Conservation (phyloP, 2,888 invertebrate species). For the Drosophila villosipedis region DNA sequence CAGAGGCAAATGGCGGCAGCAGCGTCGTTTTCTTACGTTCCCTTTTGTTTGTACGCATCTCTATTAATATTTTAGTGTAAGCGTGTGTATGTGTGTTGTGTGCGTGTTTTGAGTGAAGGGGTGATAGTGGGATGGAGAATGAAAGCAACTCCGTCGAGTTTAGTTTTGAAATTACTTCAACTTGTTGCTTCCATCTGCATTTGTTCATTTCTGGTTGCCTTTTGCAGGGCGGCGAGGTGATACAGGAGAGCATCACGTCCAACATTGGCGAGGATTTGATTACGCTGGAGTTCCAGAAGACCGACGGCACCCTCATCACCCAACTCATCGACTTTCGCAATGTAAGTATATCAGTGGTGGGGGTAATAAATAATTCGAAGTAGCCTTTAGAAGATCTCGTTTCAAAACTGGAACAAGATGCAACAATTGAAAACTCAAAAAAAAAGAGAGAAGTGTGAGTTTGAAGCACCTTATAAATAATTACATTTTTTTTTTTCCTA, state of each 20-base stretch:
- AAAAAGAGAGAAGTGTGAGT: background rate
- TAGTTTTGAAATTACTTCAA: constrained; percentile 37
- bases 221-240: constrained; percentile 94
- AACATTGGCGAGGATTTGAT: constrained; percentile 96
- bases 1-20: constrained; percentile 14
- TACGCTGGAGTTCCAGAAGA: constrained; percentile 94
- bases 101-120: background rate
- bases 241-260: constrained; percentile 95
- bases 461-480: too few relatives aligned
- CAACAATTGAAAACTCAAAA: too few relatives aligned
- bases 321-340: constrained; percentile 97
- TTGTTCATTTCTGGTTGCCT: background rate
- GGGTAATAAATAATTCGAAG: background rate
- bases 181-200: constrained; percentile 57
- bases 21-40: constrained; percentile 29
- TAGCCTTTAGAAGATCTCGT: background rate
- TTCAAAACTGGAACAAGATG: background rate
- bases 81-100: background rate
- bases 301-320: constrained; percentile 95
- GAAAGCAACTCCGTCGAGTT: background rate
- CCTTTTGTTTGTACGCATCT: constrained; percentile 38
- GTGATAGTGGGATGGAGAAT: background rate
- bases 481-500: too few relatives aligned
- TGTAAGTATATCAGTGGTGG: constrained; percentile 87
- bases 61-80: constrained; percentile 68